Percentiles rank a stretch among this genome's conserved stretches.
These are phyloP conservation scores for Busseola fusca DNA, from an alignment of 2,888 invertebrate genomes.

Conservation along the genomic window DNA sequence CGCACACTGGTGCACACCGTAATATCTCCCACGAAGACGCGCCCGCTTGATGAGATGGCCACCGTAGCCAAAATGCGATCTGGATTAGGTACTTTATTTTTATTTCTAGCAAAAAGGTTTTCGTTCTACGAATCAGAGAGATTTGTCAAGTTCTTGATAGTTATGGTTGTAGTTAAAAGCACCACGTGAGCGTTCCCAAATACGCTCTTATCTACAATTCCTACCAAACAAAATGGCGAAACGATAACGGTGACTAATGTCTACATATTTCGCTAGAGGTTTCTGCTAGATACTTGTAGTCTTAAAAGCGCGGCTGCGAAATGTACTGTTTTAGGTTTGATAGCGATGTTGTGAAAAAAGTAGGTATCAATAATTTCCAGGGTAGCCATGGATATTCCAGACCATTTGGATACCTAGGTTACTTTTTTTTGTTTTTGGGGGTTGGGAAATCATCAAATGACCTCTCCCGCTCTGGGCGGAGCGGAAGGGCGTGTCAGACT, in stretches of 20 bases:
- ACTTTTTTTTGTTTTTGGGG: too few species aligned
- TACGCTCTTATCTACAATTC: conserved; percentile 8
- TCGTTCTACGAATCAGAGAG: background rate
- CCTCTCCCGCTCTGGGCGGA: too few species aligned
- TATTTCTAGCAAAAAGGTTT: background rate
- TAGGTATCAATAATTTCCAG: too few species aligned
- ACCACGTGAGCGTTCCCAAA: background rate
- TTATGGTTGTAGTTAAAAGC: conserved; percentile 15
- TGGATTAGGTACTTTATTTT: background rate
- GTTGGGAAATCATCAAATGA: too few species aligned
- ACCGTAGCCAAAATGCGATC: too few species aligned
- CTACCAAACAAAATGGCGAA: conserved; percentile 25
- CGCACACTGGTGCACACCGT: too few species aligned
- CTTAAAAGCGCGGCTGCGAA: background rate
- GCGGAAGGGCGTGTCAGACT: too few species aligned
- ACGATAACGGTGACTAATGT: conserved; percentile 25
- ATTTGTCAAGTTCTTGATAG: conserved; percentile 9
- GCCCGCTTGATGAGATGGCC: too few species aligned
- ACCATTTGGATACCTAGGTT: too few species aligned
- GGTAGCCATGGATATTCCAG: too few species aligned
- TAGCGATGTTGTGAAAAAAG: background rate
- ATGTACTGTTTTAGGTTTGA: background rate
- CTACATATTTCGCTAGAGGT: background rate
- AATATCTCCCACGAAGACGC: too few species aligned
- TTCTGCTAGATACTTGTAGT: background rate